Evolutionary conservation across 1,140 invertebrate species (phyloP), one percentile per base, ranked within the genome.

Genomic region (Bombus polaris): DNA sequence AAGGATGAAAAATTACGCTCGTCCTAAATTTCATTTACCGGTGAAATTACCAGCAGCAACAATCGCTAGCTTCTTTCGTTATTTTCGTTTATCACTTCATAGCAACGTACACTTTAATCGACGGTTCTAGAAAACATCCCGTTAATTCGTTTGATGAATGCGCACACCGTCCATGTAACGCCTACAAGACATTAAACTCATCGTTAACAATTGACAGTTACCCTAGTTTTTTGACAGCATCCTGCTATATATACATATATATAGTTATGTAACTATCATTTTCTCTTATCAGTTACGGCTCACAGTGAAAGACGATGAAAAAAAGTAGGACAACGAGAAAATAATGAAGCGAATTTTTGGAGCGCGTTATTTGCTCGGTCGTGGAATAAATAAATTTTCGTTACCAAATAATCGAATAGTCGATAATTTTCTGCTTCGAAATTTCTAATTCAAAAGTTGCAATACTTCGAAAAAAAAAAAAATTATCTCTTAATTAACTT

Each of bases 141-240:
- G 32, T 66, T 68, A 32, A 68, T 68, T 47, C 53, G 53, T 70
- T 28, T 37, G 44, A 70, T 53, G 39, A 15, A 44, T 22, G n/a
- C 53, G 70, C 78, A 39, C 42, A 47, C 39, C 25, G n/a, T 80
- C 32, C 77, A n/a, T 28, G 22, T 18, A 80, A 80, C 78, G 78
- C 78, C 78, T 70, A 80, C 78, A 80, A 80, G 78, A 80, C 65
- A 80, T 80, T 70, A 79, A 79, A 70, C 78, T 70, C 78, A 80
- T 70, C 78, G 28, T 80, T 80, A 80, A 12, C 78, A 80, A 80
- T 80, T 80, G 78, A 80, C 66, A 47, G 65, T 80, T 80, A 80
- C 65, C 78, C 78, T 80, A 80, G 78, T 80, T 80, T 70, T 80
- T 80, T 53, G 22, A 80, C 65, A 53, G 35, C 78, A 80, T 80